Percentiles rank a stretch among this genome's conserved stretches.
These are phyloP conservation scores for Anas acuta DNA, from an alignment of 2,797 vertebrate genomes.

Conservation along the genomic window DNA sequence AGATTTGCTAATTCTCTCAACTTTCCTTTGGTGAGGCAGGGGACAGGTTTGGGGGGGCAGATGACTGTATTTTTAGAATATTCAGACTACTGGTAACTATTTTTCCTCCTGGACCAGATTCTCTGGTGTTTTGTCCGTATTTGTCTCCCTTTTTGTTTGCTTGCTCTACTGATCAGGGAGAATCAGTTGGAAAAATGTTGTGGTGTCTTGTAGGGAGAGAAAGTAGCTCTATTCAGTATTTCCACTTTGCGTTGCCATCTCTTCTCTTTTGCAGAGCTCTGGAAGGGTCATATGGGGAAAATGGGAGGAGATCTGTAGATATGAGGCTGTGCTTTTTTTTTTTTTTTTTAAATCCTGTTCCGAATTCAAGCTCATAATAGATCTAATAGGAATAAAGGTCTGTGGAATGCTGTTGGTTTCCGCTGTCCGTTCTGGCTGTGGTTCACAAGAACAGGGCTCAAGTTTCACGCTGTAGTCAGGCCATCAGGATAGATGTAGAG, in stretches of 20 bases:
- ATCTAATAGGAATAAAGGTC: neutral
- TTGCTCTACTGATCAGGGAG: neutral
- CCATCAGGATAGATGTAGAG: neutral
- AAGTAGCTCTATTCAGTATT: neutral
- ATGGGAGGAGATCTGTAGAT: neutral
- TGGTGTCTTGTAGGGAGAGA: neutral
- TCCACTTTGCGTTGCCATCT: neutral
- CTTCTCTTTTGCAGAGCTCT: neutral
- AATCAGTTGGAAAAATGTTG: neutral
- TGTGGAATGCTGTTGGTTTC: neutral
- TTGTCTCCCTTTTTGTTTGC: neutral
- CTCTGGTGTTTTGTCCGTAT: neutral
- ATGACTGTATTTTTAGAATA: neutral
- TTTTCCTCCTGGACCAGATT: neutral
- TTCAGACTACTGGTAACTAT: neutral
- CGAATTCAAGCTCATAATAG: neutral
- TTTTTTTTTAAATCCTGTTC: neutral
- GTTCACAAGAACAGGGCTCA: rapidly evolving
- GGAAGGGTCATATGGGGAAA: neutral
- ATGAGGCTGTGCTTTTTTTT: neutral
- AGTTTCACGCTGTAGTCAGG: neutral
- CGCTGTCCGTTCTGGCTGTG: neutral
- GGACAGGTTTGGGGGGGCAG: neutral
- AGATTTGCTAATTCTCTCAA: neutral
- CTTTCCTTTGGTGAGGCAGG: neutral